phyloP scores from a whole-genome alignment of 1,140 invertebrate species.

The Drosophila gunungcola region DNA sequence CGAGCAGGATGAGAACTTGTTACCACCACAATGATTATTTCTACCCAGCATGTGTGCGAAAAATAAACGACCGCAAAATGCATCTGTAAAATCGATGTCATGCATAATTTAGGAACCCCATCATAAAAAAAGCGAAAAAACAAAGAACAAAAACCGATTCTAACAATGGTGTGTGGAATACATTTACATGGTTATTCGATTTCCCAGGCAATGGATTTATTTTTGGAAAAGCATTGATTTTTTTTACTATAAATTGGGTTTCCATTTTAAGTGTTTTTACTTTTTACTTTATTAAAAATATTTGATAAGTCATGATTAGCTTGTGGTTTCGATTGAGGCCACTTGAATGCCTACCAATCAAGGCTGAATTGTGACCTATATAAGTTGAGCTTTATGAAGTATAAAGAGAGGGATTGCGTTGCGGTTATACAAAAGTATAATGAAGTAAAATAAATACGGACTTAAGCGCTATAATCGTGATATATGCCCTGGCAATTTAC shows the following conservation, averaged over 20 bases:
- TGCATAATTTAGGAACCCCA: conserved; percentile 68
- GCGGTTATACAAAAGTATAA: conserved; percentile 46
- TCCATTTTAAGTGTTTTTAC: neutral
- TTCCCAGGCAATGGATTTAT: conserved; percentile 4
- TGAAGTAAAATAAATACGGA: conserved; percentile 77
- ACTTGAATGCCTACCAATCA: neutral
- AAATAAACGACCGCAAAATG: conserved; percentile 66
- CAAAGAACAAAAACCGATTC: conserved; percentile 22
- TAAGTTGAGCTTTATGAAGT: conserved; percentile 13
- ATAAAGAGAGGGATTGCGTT: conserved; percentile 11
- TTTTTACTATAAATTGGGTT: neutral
- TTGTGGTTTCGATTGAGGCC: neutral
- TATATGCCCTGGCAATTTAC: conserved; percentile 79
- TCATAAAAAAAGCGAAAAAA: conserved; percentile 11
- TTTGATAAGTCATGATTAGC: conserved; percentile 35
- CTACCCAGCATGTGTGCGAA: conserved; percentile 44
- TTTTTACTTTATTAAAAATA: conserved; percentile 7
- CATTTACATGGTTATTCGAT: conserved; percentile 30
- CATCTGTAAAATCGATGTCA: conserved; percentile 77
- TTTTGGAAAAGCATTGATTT: conserved; percentile 31
- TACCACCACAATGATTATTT: conserved; percentile 60
- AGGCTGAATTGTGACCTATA: conserved; percentile 20
- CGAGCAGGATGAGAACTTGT: conserved; percentile 11
- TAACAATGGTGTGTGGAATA: conserved; percentile 39
- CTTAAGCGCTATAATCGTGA: conserved; percentile 75